Base-by-base conservation (phyloP, 1,140 invertebrate species). In the Ceratina japonica region DNA sequence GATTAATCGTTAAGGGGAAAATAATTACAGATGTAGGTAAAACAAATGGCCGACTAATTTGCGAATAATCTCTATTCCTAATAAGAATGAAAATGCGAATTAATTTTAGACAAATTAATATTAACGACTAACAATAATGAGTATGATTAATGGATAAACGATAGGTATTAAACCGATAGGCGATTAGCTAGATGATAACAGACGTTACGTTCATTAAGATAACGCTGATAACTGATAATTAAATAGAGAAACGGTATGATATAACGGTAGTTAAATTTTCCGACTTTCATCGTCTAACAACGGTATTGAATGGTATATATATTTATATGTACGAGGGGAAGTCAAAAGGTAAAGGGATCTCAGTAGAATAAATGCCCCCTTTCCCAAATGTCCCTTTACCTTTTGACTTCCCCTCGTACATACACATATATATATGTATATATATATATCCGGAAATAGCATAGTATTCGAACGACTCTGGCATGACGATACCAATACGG, bases 281-380 rank as follows among this genome's bases (percentile, higher is more conserved):
- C 44, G 54, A 75, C 75, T 62, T 85, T 71, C 73, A 79, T 64
- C 79, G 80, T 82, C 79, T 83, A n/a, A 44, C n/a, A 83, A 69
- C 51, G 56, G 71, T 68, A 63, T 65, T 49, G 71, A 80, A 64
- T 70, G 82, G 79, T 51, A 65, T 49, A 58, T 77, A 81, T 83
- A 7, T 44, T 3, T 37, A 37, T 7, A 37, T 37, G 37, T 7
- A 7, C 7, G n/a, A n/a, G n/a, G n/a, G n/a, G n/a, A n/a, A n/a
- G n/a, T n/a, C n/a, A n/a, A n/a, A n/a, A n/a, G n/a, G n/a, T n/a
- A n/a, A n/a, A n/a, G n/a, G n/a, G n/a, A n/a, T n/a, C n/a, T n/a
- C n/a, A n/a, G n/a, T n/a, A n/a, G n/a, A n/a, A n/a, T n/a, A n/a
- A n/a, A n/a, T n/a, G n/a, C n/a, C n/a, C n/a, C n/a, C n/a, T n/a